Conservation (phyloP, 2,113 vertebrate species). For the Nannospalax galili region DNA sequence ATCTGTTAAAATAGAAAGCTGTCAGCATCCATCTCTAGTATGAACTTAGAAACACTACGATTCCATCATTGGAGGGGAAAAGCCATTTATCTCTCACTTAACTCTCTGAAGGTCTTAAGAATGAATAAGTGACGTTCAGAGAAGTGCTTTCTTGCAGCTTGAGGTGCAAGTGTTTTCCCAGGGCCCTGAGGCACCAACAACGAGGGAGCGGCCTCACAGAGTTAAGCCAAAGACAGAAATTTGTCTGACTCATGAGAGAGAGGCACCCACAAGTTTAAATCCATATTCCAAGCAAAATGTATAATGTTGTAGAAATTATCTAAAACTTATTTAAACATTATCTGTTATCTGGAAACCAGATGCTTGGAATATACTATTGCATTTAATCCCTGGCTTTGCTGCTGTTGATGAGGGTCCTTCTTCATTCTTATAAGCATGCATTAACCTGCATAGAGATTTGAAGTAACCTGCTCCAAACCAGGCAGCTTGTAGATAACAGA, state of each 20-base stretch:
- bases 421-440: neutral
- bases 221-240: neutral
- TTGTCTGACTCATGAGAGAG: too few relatives aligned
- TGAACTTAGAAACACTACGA: neutral
- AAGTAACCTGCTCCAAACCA: neutral
- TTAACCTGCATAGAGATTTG: neutral
- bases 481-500: conserved; percentile 10
- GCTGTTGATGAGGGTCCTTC: neutral
- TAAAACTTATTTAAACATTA: neutral
- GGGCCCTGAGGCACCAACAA: neutral
- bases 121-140: conserved; percentile 28
- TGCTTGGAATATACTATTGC: neutral
- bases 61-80: conserved; percentile 24
- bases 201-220: neutral
- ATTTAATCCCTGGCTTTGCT: neutral
- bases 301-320: neutral
- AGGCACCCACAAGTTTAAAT: neutral
- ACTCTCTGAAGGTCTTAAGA: neutral
- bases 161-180: neutral
- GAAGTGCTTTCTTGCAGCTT: neutral
- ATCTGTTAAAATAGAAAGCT: neutral
- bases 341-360: neutral
- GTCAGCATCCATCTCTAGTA: neutral
- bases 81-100: neutral
- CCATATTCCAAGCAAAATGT: neutral